Evolutionary conservation across 2,113 vertebrate genomes (phyloP), one percentile per base, ranked within the genome.

Genomic region (Poecile atricapillus): DNA sequence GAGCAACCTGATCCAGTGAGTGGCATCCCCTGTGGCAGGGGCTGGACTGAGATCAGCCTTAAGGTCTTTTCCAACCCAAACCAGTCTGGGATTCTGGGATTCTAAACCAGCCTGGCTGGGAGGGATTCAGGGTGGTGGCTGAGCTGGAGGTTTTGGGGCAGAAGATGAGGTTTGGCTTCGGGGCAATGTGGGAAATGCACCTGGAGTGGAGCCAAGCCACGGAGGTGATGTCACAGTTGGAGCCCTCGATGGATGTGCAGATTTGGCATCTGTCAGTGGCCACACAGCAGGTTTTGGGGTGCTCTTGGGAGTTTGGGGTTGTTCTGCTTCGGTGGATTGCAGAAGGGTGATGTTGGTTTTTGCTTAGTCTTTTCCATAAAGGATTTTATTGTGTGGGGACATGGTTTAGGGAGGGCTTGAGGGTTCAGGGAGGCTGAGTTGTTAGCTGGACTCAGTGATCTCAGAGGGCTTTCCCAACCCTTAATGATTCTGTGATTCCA

Each of bases 171-270:
- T 37, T 39, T 52, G 18, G 16, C 15, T 76, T 20, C 18, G 53
- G 44, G 53, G 3, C 16, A 76, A 1, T 0, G 0, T 5, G 5
- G 47, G 15, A 56, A 33, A 46, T 31, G 8, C 15, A 3, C 10
- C 59, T 43, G 0, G 1, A 52, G 30, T 8, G 33, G 49, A 49
- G 31, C 47, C 11, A 13, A 31, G 7, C 37, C 4, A 0, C 25
- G n/a, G 64, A 56, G 44, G 4, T 5, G 3, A 13, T 25, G 12
- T 27, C 50, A 3, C 0, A 4, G 15, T 11, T 33, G 0, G 2
- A 92, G 31, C 46, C 27, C 13, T 11, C 1, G 5, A 2, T 25
- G 59, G 22, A 60, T 0, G 1, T 39, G 31, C 67, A 11, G 25
- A 33, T 5, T n/a, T 58, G 55, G 15, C 8, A 0, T 30, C 37